Conservation (phyloP, 2,888 invertebrate species). For the Thysanoteuthis rhombus region DNA sequence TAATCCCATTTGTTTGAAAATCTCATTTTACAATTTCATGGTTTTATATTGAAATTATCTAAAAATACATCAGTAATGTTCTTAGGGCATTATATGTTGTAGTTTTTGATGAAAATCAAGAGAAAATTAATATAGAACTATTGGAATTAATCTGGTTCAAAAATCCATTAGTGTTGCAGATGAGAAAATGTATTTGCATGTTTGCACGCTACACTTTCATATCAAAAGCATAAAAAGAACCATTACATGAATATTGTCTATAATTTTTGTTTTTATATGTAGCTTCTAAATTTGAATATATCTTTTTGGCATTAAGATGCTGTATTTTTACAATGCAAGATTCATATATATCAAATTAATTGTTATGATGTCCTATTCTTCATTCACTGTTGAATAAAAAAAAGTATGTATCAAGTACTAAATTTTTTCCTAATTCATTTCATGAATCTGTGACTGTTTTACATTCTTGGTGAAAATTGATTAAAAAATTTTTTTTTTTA, state of each 20-base stretch:
- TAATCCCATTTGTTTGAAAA: not conserved
- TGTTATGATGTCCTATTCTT: not conserved
- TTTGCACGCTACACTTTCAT: not conserved
- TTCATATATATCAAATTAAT: not conserved
- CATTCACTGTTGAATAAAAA: not conserved
- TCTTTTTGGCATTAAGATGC: not conserved
- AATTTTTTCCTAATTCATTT: not conserved
- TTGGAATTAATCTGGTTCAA: not conserved
- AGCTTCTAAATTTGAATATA: not conserved
- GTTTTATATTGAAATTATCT: not conserved
- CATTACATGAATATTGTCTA: not conserved
- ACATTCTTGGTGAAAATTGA: not conserved
- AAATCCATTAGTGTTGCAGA: not conserved
- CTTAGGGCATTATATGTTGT: not conserved
- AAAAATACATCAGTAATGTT: not conserved
- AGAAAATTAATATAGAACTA: not conserved
- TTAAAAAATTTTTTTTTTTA: too few species aligned
- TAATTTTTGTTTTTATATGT: too few species aligned
- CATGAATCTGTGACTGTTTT: not conserved
- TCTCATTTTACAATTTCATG: not conserved
- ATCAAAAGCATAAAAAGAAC: not conserved
- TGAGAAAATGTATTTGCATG: not conserved
- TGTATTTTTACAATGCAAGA: not conserved
- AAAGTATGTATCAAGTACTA: not conserved
- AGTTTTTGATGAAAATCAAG: too few species aligned